These are phyloP conservation scores for Hippolais icterina DNA, from an alignment of 2,113 vertebrate species.

Conservation along the genomic window DNA sequence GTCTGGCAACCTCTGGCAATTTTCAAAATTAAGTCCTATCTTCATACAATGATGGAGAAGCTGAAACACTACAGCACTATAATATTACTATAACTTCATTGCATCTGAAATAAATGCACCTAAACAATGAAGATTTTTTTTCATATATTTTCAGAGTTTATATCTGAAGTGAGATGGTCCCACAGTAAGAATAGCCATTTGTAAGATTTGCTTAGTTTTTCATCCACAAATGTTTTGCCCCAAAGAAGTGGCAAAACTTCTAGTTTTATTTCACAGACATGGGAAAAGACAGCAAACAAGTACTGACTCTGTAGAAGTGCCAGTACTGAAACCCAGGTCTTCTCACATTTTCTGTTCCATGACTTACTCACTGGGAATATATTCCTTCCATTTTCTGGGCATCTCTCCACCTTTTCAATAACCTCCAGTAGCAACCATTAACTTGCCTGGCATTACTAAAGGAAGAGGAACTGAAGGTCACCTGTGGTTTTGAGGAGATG, in stretches of 20 bases:
- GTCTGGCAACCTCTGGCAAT: constrained; percentile 37
- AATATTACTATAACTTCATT: not conserved
- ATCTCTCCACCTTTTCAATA: constrained; percentile 42
- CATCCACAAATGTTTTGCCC: not conserved
- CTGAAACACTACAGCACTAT: not conserved
- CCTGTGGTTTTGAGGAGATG: constrained; percentile 34
- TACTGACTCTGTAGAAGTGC: not conserved
- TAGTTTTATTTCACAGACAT: not conserved
- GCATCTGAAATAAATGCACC: not conserved
- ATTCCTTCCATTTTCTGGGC: constrained; percentile 12
- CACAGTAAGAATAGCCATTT: not conserved
- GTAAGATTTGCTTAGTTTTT: not conserved
- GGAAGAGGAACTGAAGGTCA: constrained; percentile 37
- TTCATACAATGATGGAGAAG: not conserved
- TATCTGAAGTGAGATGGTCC: not conserved
- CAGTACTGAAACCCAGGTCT: not conserved
- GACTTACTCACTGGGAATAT: not conserved
- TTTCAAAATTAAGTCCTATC: constrained; percentile 41
- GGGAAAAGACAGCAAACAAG: not conserved
- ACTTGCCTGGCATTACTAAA: constrained; percentile 1
- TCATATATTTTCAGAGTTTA: not conserved
- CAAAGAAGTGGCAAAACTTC: not conserved
- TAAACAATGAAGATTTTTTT: not conserved
- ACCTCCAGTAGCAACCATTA: constrained; percentile 27
- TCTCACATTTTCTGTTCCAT: not conserved